A percentile compares a stretch with the other conserved stretches of the same genome.
Evolutionary conservation across 1,140 invertebrate genomes (phyloP).

Genomic region (Bradysia coprophila): DNA sequence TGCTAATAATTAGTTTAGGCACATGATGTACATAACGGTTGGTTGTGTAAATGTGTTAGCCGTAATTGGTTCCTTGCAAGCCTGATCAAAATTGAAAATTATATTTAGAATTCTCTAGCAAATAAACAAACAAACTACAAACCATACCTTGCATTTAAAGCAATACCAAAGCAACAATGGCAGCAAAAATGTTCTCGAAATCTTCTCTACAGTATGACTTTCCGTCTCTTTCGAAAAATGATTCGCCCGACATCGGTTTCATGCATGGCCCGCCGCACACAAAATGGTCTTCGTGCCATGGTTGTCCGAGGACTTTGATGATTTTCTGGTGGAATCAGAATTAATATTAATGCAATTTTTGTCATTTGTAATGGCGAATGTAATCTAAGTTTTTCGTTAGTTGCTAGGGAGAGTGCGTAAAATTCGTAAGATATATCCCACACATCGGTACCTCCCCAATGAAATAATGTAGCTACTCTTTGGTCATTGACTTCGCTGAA

Average conservation of each 20-base stretch:
- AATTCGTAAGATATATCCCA: too few species aligned
- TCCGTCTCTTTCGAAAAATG: constrained; percentile 49
- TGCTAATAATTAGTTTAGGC: too few species aligned
- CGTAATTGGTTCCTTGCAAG: constrained; percentile 37
- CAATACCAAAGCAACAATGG: constrained; percentile 51
- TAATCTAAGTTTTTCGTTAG: too few species aligned
- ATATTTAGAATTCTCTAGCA: constrained; percentile 2
- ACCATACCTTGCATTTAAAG: constrained; percentile 42
- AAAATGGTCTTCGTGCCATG: constrained; percentile 79
- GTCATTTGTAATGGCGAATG: too few species aligned
- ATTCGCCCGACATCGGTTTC: constrained; percentile 45
- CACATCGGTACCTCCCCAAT: too few species aligned
- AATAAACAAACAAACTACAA: neutral
- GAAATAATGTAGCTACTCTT: too few species aligned
- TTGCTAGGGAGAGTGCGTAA: too few species aligned
- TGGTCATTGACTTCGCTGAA: too few species aligned
- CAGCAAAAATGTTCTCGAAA: constrained; percentile 59
- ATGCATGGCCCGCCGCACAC: constrained; percentile 56
- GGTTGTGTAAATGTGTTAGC: constrained; percentile 37
- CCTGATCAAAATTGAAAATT: constrained; percentile 24
- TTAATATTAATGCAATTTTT: too few species aligned
- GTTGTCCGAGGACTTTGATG: constrained; percentile 55
- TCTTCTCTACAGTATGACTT: constrained; percentile 52
- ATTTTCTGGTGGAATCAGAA: constrained; percentile 32
- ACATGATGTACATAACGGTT: constrained; percentile 33